Percentiles rank a stretch among this genome's conserved stretches.
Evolutionary conservation across 2,113 vertebrate species (phyloP).

Genomic region (Xiphophorus couchianus): DNA sequence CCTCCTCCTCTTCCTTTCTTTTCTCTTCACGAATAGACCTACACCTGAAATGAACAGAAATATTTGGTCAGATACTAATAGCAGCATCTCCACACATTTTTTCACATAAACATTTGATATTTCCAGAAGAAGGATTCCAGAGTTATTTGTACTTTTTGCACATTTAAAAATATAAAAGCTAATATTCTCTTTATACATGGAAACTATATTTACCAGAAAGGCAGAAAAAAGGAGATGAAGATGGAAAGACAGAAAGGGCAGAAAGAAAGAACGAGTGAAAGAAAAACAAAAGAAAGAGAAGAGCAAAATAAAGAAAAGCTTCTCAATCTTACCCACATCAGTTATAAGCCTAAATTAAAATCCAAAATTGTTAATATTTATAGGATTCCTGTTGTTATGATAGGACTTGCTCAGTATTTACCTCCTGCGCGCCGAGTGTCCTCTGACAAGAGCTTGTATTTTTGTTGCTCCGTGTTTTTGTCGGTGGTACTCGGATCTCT

Average conservation of each 20-base stretch:
- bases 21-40: conserved; percentile 74
- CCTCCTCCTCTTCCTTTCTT: conserved; percentile 49
- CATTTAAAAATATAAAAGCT: no score
- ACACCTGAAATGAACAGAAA: conserved; percentile 62
- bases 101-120: neutral
- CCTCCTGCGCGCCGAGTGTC: conserved; percentile 88
- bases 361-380: no score
- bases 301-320: no score
- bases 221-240: no score
- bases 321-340: no score
- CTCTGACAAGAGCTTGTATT: conserved; percentile 88
- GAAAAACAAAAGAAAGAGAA: no score
- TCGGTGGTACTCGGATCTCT: conserved; percentile 68
- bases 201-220: no score
- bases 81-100: neutral
- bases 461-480: conserved; percentile 72
- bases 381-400: neutral
- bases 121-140: neutral
- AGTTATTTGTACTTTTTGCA: neutral
- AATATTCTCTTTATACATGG: no score
- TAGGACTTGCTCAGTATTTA: conserved; percentile 40
- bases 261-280: no score
- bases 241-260: no score
- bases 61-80: neutral
- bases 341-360: no score